phyloP scores from a whole-genome alignment of 2,113 vertebrate species.

The Urocynchramus pylzowi region DNA sequence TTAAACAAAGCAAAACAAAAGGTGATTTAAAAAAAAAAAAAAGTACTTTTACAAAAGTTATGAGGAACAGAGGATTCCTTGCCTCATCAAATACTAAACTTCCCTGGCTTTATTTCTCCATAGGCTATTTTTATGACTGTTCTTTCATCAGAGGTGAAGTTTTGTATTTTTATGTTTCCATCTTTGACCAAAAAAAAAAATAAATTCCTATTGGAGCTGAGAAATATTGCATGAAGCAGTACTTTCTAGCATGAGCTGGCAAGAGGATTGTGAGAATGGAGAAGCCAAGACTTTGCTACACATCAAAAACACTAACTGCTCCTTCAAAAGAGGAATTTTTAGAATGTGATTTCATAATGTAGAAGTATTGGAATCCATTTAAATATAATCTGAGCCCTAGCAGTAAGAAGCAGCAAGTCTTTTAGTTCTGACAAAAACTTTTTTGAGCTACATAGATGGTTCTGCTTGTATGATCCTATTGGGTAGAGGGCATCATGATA shows the following conservation, averaged over 20 bases:
- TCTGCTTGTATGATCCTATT: not conserved
- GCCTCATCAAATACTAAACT: conserved; percentile 42
- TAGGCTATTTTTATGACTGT: conserved; percentile 36
- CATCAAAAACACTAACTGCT: not conserved
- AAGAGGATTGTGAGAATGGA: not conserved
- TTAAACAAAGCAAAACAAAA: conserved; percentile 43
- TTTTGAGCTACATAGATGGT: not conserved
- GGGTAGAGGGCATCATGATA: not conserved
- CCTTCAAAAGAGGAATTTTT: conserved; percentile 47
- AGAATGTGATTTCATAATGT: conserved; percentile 40
- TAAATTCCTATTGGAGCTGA: not conserved
- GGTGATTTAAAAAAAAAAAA: not conserved
- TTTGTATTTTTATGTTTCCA: conserved; percentile 31
- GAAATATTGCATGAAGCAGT: not conserved
- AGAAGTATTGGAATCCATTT: conserved; percentile 8
- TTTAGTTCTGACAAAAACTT: not conserved
- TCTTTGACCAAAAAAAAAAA: not conserved
- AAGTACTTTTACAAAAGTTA: conserved; percentile 1
- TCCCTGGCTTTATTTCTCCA: conserved; percentile 45
- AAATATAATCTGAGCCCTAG: not conserved
- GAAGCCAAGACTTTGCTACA: not conserved
- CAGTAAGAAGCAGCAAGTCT: not conserved
- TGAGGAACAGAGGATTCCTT: conserved; percentile 24
- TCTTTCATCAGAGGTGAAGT: conserved; percentile 41
- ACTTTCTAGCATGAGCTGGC: conserved; percentile 9